Conservation (phyloP, 1,140 invertebrate genomes). For the Drosophila takahashii region DNA sequence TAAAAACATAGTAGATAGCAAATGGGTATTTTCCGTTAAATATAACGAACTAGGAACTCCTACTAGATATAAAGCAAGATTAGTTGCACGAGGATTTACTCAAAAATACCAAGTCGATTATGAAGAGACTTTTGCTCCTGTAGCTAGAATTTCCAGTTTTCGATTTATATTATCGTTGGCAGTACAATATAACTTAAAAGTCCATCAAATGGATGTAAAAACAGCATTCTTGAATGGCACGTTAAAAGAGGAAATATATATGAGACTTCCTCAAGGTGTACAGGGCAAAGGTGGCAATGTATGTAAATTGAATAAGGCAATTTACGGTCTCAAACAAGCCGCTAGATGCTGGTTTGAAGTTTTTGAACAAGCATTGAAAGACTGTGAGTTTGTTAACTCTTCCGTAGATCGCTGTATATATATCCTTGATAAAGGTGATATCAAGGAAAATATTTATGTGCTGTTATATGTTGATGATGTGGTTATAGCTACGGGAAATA, state of each 20-base stretch:
- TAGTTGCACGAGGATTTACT: constrained; percentile 59
- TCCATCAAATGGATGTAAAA: constrained; percentile 73
- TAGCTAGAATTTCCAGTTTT: too few species aligned
- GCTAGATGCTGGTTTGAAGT: constrained; percentile 68
- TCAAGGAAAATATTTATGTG: constrained; percentile 5
- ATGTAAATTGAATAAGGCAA: constrained; percentile 78
- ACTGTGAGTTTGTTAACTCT: not conserved
- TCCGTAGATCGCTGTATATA: constrained; percentile 1
- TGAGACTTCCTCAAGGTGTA: constrained; percentile 80
- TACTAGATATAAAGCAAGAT: constrained; percentile 8
- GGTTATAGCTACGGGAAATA: too few species aligned
- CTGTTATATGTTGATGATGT: not conserved
- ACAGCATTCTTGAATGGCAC: constrained; percentile 79
- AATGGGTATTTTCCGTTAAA: not conserved
- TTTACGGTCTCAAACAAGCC: constrained; percentile 85
- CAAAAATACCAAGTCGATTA: constrained; percentile 83
- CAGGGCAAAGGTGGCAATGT: constrained; percentile 40
- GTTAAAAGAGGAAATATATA: constrained; percentile 84
- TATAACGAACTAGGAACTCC: constrained; percentile 36
- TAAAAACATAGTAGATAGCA: constrained; percentile 14
- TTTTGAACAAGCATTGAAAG: constrained; percentile 1
- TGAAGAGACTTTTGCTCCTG: not conserved
- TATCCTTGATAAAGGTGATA: constrained; percentile 6
- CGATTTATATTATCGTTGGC: too few species aligned
- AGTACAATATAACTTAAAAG: constrained; percentile 60